Evolutionary conservation across 1,140 invertebrate genomes (phyloP), one percentile per base, ranked within the genome.

Genomic region (Sinonovacula constricta): DNA sequence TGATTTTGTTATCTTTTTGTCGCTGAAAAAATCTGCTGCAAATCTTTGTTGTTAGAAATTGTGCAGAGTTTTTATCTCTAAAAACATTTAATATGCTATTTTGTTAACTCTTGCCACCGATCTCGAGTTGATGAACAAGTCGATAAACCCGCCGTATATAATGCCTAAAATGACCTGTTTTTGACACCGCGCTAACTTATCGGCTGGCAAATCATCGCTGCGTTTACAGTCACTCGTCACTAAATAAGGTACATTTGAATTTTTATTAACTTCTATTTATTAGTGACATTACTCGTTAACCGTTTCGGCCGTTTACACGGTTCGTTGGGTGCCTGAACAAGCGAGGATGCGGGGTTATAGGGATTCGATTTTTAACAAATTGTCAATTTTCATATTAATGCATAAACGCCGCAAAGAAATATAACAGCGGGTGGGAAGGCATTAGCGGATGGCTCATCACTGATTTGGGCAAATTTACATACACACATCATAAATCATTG

Each of bases 211-310:
- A 45, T 45, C 39, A 45, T 7, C 39, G 7, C 7, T 18, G 18
- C 39, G 18, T 45, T 45, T 45, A 45, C 7, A 45, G 7, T 45
- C 39, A 45, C 18, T 45, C 39, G 18, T 18, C 39, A 18, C 7
- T 18, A 45, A 10, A 45, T 45, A 45, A 18, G 39, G 39, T 45
- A 45, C 39, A 45, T 45, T 45, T 45, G 39, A 45, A 45, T 45
- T 45, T 45, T 45, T 45, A 45, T 45, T 45, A 45, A 45, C 39
- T 45, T 45, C 39, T 45, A 45, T 45, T 45, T 45, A 45, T 45
- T 45, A 10, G 7, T 45, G 39, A 45, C 39, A 45, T 7, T 10
- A 18, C 39, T 45, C 7, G 39, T 45, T 45, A 45, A 45, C 39
- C 7, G 18, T 45, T 45, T 45, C 39, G 39, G n/a, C 39, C 7